Percentiles rank a stretch among this genome's conserved stretches.
Conservation (phyloP, 2,113 vertebrate species). For the Epinephelus moara region DNA sequence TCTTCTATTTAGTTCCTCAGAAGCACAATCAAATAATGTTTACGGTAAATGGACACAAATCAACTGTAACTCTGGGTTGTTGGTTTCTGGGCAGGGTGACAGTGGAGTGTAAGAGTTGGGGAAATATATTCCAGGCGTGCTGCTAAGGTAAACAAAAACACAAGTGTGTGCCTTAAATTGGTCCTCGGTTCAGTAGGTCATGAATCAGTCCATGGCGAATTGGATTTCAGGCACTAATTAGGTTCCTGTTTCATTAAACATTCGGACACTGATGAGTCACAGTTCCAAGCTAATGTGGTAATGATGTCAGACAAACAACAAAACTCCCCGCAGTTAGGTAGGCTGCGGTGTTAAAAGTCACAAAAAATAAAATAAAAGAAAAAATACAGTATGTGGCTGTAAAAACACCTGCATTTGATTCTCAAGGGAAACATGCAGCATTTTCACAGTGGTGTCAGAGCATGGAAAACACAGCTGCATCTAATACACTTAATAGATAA, state of each 20-base stretch:
- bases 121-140: background rate
- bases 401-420: slow-evolving; percentile 15
- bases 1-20: background rate
- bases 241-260: slow-evolving; percentile 45
- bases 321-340: background rate
- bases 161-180: slow-evolving; percentile 10
- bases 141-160: slow-evolving; percentile 23
- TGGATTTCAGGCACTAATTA: slow-evolving; percentile 64
- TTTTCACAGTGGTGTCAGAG: slow-evolving; percentile 10
- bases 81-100: background rate
- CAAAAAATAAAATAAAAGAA: background rate
- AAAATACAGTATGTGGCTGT: background rate
- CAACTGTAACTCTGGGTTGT: background rate
- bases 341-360: background rate
- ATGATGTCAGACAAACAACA: slow-evolving; percentile 31
- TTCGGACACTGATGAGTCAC: slow-evolving; percentile 38
- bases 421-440: background rate
- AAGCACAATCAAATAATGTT: background rate
- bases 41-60: background rate
- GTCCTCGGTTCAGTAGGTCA: slow-evolving; percentile 29
- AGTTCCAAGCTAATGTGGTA: slow-evolving; percentile 13
- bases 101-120: background rate
- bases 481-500: slow-evolving; percentile 15
- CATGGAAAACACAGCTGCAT: slow-evolving; percentile 18
- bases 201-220: slow-evolving; percentile 44